Base-by-base conservation (phyloP, 2,888 invertebrate species). In the Ametastegia equiseti region DNA sequence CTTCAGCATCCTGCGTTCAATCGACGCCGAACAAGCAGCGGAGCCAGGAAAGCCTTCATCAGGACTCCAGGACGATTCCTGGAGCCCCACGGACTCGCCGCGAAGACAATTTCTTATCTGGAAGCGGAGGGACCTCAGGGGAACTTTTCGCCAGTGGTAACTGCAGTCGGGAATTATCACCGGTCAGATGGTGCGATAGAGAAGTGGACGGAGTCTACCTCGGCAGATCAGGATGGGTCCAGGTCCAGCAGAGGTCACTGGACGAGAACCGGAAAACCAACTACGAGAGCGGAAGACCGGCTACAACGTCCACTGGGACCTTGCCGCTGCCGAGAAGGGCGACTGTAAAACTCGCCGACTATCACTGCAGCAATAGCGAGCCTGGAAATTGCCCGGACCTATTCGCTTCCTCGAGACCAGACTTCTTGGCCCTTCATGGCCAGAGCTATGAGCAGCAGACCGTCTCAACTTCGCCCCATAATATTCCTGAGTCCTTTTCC, bases 131-230 rank as follows among this genome's bases (percentile, higher is more conserved):
- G 3, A 92, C 92, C 23, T 92, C 93, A 1, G 92, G 92, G 2
- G 93, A 93, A 73, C 88, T 92, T 30, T 93, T 92, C 85, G 87
- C 92, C 73, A 91, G 90, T 80, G 92, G 92, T 30, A 90, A 89
- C 75, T 93, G 92, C 85, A 92, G 92, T 83, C 89, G 94, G 5
- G 94, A 94, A 85, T 87, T 94, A 65, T 94, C 94, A 0, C 94
- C 94, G 3, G 94, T 94, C 11, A 90, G 94, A 82, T 94, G 94
- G 94, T 93, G 93, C 88, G 94, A 94, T 84, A 89, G 93, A 7
- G 94, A 94, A 88, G 94, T 94, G 6, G 94, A 94, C 84, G 94
- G 94, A 0, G 94, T 94, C 3, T 94, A 93, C 85, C 87, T 94
- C 23, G 94, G 94, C 1, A 90, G 93, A 81, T 93, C 93, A 0